Evolutionary conservation across 1,140 invertebrate species (phyloP), one percentile per base, ranked within the genome.

Genomic region (Drosophila asahinai): DNA sequence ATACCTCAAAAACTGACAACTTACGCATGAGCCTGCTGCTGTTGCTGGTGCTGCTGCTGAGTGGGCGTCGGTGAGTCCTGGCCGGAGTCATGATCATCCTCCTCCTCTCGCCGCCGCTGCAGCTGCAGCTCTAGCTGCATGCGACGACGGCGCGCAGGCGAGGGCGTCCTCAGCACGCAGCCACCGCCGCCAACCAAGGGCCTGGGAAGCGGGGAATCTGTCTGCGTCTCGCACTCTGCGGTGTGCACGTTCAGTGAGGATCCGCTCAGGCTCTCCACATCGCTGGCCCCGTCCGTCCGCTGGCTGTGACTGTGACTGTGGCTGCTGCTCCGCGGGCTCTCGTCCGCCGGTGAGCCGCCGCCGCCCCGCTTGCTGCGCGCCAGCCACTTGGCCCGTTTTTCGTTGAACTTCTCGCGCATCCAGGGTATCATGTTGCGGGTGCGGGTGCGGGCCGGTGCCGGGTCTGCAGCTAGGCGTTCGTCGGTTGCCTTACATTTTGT

Each of bases 321-420:
- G 38, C 61, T 77, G 38, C 73, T 77, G 73, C 73, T 77, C 9
- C 59, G 57, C 1, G 71, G 54, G 51, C 77, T 73, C 12, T 61
- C 40, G 27, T 54, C 62, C 33, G 66, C 38, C 25, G 59, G 68
- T 12, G 72, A 55, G 8, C 40, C 62, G 36, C 38, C 30, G 15
- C 49, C 49, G 15, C 52, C 54, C 7, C 86, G 77, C n/a, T 89
- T 91, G 59, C 70, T 78, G 19, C 82, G 76, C 51, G 90, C 90
- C 65, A 91, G 57, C 92, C 92, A 93, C 60, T 91, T 91, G 36
- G 91, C 86, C 38, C 87, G 82, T 43, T 91, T 79, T 77, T 92
- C 86, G 51, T 92, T 92, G 61, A 93, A 83, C 76, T 93, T 93
- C 52, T 93, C 92, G 67, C 90, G 83, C 76, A 93, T 86, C 92